Conservation (phyloP, 2,113 vertebrate genomes). For the Galeopterus variegatus region DNA sequence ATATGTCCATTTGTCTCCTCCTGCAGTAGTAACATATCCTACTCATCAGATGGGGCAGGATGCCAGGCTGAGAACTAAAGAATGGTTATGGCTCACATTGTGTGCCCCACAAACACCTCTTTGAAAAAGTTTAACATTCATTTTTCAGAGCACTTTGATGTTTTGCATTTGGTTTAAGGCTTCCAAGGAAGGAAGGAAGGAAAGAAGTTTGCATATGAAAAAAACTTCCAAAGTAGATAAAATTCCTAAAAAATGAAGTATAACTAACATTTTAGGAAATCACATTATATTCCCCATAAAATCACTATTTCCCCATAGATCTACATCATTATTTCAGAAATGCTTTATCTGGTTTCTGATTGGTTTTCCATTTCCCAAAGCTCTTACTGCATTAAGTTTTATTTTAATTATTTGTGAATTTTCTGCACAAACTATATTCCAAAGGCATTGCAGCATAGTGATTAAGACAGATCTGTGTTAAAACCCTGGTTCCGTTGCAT, state of each 20-base stretch:
- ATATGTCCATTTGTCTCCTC: neutral
- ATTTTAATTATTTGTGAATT: neutral
- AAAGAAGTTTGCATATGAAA: neutral
- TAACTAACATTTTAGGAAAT: conserved; percentile 33
- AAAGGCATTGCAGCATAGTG: neutral
- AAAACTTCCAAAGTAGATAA: conserved; percentile 12
- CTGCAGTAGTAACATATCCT: neutral
- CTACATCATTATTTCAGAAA: neutral
- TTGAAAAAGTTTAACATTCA: neutral
- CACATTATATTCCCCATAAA: neutral
- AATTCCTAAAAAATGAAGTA: conserved; percentile 4
- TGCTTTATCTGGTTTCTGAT: neutral
- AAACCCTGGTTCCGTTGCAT: neutral
- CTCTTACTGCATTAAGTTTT: neutral
- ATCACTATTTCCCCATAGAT: neutral
- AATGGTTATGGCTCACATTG: neutral
- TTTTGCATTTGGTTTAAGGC: conserved; percentile 27
- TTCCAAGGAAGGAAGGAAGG: neutral
- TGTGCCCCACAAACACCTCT: neutral
- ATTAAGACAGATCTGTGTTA: neutral
- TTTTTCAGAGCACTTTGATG: conserved; percentile 16
- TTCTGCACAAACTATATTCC: neutral
- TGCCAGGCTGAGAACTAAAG: neutral
- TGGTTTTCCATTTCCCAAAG: neutral
- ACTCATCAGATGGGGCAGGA: neutral